Base-by-base conservation (phyloP, 2,113 vertebrate species). In the Phylloscopus whistleri region DNA sequence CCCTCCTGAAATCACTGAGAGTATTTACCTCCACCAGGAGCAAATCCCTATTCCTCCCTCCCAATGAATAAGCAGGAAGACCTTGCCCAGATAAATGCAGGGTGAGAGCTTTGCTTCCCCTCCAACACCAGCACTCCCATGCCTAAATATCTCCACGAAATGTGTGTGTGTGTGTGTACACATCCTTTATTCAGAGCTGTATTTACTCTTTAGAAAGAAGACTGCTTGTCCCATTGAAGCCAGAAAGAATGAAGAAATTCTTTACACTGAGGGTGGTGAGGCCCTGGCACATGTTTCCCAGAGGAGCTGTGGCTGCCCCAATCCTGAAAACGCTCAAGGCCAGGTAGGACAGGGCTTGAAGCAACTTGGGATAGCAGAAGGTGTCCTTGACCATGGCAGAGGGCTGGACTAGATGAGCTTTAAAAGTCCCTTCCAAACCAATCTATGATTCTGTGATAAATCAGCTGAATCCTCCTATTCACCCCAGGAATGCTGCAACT, bases 11-110 rank as follows among this genome's bases (percentile, higher is more conserved):
- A 93, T 60, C 90, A 30, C 76, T 31, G 35, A 5, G 69, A 49
- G 43, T 76, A 77, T 86, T 81, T 81, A 91, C 87, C 68, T 75
- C 46, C 68, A 84, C 28, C 28, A 43, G 60, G 19, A 93, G 63
- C 26, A 78, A 88, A 86, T 33, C 18, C 24, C 2, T 49, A 51
- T 66, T 82, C 64, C 52, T 86, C 28, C 35, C 37, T 67, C 49
- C 17, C 0, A 0, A 27, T 84, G 33, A 92, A 78, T 62, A 63
- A 91, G 72, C 70, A 91, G 75, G 52, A 85, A 80, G 74, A 80
- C 33, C 16, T n/a, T 90, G 79, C 48, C 44, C 67, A 73, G 77
- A 63, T 60, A 89, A 95, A 84, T 6, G 52, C 27, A 78, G 53
- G 69, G 72, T 3, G 11, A 87, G 68, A 69, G 31, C n/a, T 92